Conservation (phyloP, 1,140 invertebrate genomes). For the fruit fly (Drosophila melanogaster) region DNA sequence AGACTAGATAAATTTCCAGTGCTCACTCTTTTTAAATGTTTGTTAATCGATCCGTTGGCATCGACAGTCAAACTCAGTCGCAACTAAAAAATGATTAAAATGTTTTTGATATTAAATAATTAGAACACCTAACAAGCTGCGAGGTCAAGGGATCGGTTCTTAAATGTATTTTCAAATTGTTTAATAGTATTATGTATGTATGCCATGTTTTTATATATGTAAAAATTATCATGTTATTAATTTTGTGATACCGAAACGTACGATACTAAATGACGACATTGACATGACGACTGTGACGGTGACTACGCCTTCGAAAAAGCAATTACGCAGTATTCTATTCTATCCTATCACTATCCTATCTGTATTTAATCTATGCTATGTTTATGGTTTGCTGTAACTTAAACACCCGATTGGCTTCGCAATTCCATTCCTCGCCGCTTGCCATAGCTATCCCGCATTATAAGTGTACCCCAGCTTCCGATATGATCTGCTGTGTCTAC, state of each 20-base stretch:
- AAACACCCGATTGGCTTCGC: constrained; percentile 37
- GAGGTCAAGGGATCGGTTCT: constrained; percentile 20
- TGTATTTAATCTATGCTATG: constrained; percentile 54
- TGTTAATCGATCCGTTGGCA: constrained; percentile 37
- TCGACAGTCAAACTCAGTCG: background rate
- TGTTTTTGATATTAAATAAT: constrained; percentile 26
- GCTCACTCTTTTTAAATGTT: constrained; percentile 50
- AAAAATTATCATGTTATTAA: constrained; percentile 62
- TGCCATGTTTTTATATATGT: constrained; percentile 60
- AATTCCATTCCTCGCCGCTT: constrained; percentile 32
- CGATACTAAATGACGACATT: constrained; percentile 20
- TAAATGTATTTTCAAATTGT: constrained; percentile 61
- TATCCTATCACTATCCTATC: constrained; percentile 28
- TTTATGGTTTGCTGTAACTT: constrained; percentile 62
- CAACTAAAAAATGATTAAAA: background rate
- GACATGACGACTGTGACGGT: constrained; percentile 9
- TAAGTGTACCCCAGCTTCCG: constrained; percentile 18
- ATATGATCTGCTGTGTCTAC: constrained; percentile 19
- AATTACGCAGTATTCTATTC: constrained; percentile 60
- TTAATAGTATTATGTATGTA: constrained; percentile 59
- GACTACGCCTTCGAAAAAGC: constrained; percentile 41
- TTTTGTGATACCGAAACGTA: constrained; percentile 47
- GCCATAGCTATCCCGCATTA: constrained; percentile 15
- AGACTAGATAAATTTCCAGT: constrained; percentile 49
- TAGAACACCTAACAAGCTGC: background rate